Conservation (phyloP, 2,888 invertebrate genomes). For the Meandrusa payeni region DNA sequence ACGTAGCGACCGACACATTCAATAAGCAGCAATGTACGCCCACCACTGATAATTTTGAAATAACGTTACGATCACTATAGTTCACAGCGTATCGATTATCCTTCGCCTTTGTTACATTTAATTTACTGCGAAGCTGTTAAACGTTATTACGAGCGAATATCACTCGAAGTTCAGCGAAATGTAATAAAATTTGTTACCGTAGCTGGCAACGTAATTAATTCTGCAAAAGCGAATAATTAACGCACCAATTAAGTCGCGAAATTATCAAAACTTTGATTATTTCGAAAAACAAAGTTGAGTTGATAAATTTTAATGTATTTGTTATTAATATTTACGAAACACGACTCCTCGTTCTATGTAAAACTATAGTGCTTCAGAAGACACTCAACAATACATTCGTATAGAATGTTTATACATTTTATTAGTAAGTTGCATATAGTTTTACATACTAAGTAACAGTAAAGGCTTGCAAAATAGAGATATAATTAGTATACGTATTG, state of each 20-base stretch:
- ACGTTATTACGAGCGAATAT: conserved; percentile 15
- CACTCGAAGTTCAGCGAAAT: conserved; percentile 11
- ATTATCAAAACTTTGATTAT: conserved; percentile 24
- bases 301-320: conserved; percentile 15
- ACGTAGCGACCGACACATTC: too few species aligned
- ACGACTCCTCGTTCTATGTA: not conserved
- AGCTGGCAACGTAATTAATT: conserved; percentile 20
- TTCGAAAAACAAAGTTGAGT: conserved; percentile 8
- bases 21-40: too few species aligned
- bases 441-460: too few species aligned
- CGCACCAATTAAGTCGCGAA: conserved; percentile 19
- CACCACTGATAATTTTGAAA: too few species aligned
- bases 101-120: not conserved
- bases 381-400: too few species aligned
- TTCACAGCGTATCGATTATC: too few species aligned
- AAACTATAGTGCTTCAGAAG: too few species aligned
- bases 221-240: conserved; percentile 22
- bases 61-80: too few species aligned
- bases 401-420: too few species aligned
- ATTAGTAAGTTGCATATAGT: too few species aligned
- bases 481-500: too few species aligned
- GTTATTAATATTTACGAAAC: conserved; percentile 7
- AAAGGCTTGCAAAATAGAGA: too few species aligned
- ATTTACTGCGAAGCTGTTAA: conserved; percentile 10
- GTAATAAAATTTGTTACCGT: conserved; percentile 20